Conservation (phyloP, 2,113 vertebrate genomes). For the Scytalopus superciliaris region DNA sequence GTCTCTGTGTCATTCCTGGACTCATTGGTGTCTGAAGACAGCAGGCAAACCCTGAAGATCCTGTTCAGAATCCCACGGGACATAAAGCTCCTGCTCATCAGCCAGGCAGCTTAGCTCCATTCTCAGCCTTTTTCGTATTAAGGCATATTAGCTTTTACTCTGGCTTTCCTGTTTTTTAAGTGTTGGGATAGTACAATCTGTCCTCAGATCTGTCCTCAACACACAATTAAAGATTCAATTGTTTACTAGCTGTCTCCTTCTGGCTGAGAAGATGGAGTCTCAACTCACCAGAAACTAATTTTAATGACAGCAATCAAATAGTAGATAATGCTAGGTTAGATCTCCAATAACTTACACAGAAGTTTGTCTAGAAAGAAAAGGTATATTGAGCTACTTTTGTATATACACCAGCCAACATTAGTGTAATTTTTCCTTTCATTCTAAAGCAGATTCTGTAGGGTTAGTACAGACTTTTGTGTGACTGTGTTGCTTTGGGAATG, state of each 20-base stretch:
- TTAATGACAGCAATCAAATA: not conserved
- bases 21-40: fast-evolving
- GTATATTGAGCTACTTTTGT: not conserved
- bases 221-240: not conserved
- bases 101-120: not conserved
- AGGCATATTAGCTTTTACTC: not conserved
- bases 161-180: not conserved
- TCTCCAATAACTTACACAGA: not conserved
- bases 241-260: not conserved
- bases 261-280: not conserved
- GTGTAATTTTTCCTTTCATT: not conserved
- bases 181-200: not conserved
- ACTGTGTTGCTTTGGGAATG: not conserved
- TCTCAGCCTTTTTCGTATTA: not conserved
- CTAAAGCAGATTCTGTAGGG: not conserved
- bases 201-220: not conserved
- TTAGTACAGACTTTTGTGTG: not conserved
- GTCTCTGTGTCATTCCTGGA: not conserved
- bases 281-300: not conserved
- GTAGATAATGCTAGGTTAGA: not conserved
- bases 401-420: not conserved
- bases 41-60: not conserved
- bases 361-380: not conserved
- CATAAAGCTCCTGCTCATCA: fast-evolving
- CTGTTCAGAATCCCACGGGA: not conserved